Percentiles rank a stretch among this genome's conserved stretches.
These are phyloP conservation scores for Saturnia japonica DNA, from an alignment of 2,888 invertebrate genomes.

Conservation along the genomic window DNA sequence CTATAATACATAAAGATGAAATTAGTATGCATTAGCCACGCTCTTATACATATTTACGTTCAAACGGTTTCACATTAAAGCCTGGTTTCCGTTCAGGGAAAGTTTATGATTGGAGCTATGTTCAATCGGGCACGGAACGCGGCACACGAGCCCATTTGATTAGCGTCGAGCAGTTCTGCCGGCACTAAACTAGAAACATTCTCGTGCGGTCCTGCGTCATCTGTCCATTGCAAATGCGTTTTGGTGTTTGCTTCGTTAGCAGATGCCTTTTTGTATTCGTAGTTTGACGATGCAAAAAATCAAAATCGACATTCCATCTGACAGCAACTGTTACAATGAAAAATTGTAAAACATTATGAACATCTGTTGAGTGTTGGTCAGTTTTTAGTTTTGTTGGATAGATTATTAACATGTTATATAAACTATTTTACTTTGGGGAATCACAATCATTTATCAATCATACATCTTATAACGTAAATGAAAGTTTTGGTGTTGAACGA, in stretches of 20 bases:
- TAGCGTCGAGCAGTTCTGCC: conserved; percentile 30
- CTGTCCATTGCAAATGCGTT: conserved; percentile 54
- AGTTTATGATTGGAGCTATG: conserved; percentile 43
- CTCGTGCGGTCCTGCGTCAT: conserved; percentile 35
- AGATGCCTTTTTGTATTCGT: conserved; percentile 43
- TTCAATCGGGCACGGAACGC: conserved; percentile 39
- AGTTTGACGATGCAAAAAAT: conserved; percentile 35
- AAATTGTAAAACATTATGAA: conserved; percentile 15
- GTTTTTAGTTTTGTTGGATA: background rate
- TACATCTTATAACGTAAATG: background rate
- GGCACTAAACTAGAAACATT: conserved; percentile 22
- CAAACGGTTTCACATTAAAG: conserved; percentile 6
- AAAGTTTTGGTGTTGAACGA: background rate
- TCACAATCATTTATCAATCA: background rate
- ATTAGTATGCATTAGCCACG: background rate
- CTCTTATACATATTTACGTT: conserved; percentile 10
- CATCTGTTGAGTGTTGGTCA: background rate
- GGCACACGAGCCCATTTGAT: conserved; percentile 48
- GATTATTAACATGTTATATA: background rate
- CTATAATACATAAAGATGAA: background rate
- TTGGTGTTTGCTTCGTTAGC: conserved; percentile 69
- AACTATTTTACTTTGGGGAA: background rate
- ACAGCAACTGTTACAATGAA: conserved; percentile 18
- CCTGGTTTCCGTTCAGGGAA: conserved; percentile 19
- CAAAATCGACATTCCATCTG: conserved; percentile 20